Evolutionary conservation across 2,888 invertebrate genomes (phyloP).

Genomic region (Antitype chi): DNA sequence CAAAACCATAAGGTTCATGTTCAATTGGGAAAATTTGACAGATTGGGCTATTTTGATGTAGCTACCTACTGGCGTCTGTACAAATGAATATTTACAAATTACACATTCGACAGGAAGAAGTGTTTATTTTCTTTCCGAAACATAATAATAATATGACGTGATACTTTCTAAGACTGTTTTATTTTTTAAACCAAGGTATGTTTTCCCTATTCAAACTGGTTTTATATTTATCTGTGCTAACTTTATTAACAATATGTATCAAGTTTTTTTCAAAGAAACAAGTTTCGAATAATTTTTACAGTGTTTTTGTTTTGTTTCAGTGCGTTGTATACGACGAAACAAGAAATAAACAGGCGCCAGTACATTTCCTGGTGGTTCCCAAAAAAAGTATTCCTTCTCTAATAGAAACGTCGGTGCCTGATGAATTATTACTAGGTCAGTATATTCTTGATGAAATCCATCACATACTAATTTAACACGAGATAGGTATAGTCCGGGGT

Average conservation of each 20-base stretch:
- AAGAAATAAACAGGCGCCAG: constrained; percentile 96
- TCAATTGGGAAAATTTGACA: too few relatives aligned
- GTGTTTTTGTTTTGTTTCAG: constrained; percentile 85
- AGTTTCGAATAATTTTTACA: background rate
- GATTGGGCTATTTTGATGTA: too few relatives aligned
- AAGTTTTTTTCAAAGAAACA: background rate
- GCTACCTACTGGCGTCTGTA: too few relatives aligned
- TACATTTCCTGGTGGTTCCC: constrained; percentile 98
- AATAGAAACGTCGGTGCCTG: constrained; percentile 92
- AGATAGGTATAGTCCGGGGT: too few relatives aligned
- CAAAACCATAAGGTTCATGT: too few relatives aligned
- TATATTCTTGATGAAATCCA: background rate
- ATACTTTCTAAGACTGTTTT: background rate
- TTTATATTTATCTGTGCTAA: background rate
- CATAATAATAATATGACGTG: too few relatives aligned
- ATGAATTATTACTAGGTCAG: constrained; percentile 91
- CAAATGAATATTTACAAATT: too few relatives aligned
- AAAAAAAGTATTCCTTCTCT: constrained; percentile 94
- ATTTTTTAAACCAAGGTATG: background rate
- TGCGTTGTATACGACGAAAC: constrained; percentile 97
- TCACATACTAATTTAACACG: background rate
- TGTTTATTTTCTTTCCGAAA: background rate
- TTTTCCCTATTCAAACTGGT: background rate
- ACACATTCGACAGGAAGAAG: background rate
- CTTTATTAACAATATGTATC: background rate